Evolutionary conservation across 1,140 invertebrate species (phyloP).

Genomic region (Drosophila ananassae): DNA sequence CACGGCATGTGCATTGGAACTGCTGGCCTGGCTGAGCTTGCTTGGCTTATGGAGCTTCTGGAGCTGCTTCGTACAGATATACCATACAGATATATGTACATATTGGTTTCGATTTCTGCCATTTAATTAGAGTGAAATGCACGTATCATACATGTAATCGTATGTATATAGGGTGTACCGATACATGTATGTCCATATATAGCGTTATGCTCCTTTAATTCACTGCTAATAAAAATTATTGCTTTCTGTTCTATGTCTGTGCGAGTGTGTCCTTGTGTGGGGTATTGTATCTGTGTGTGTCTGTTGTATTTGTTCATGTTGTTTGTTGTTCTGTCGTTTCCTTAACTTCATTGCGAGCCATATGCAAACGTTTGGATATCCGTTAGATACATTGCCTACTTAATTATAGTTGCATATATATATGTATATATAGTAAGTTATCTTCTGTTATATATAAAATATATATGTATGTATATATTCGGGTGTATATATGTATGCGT

Average conservation of each 20-base stretch:
- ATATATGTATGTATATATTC: constrained; percentile 61
- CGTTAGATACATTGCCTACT: constrained; percentile 75
- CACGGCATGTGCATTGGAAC: not conserved
- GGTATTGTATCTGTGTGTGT: constrained; percentile 18
- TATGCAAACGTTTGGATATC: constrained; percentile 74
- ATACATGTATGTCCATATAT: constrained; percentile 34
- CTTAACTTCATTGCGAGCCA: constrained; percentile 74
- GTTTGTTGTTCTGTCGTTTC: constrained; percentile 50
- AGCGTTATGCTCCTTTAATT: constrained; percentile 63
- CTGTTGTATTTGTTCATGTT: constrained; percentile 16
- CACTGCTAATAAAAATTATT: constrained; percentile 72
- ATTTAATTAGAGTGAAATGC: constrained; percentile 26
- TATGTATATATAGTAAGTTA: constrained; percentile 45
- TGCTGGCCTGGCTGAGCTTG: constrained; percentile 21
- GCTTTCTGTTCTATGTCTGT: constrained; percentile 67
- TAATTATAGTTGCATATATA: constrained; percentile 74
- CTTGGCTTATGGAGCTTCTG: not conserved
- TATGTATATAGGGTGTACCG: constrained; percentile 4
- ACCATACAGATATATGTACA: no score
- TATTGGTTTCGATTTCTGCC: constrained; percentile 9
- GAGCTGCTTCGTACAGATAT: constrained; percentile 41
- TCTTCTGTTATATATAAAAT: constrained; percentile 68
- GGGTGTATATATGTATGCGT: constrained; percentile 59
- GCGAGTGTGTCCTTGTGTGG: constrained; percentile 18
- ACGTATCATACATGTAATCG: constrained; percentile 39